Evolutionary conservation across 2,797 vertebrate species (phyloP).

Genomic region (Mormyrus proboscirostris): DNA sequence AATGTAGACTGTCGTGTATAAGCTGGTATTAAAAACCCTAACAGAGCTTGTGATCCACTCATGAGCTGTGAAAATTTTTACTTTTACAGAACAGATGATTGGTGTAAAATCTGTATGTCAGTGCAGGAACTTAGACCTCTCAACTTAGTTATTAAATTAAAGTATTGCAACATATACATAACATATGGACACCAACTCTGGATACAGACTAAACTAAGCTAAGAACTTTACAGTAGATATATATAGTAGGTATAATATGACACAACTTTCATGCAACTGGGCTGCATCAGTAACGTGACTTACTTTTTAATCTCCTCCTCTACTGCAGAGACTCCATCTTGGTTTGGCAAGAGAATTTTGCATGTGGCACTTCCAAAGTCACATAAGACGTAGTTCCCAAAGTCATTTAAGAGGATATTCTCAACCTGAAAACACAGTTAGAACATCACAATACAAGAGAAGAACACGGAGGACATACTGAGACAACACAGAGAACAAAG

Average conservation of each 20-base stretch:
- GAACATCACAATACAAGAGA: background rate
- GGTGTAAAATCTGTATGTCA: background rate
- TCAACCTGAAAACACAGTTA: slow-evolving; percentile 72
- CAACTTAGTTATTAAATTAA: background rate
- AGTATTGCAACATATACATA: background rate
- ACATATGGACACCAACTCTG: background rate
- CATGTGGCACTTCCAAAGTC: slow-evolving; percentile 97
- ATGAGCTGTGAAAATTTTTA: background rate
- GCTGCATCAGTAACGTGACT: slow-evolving; percentile 38
- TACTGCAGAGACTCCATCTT: slow-evolving; percentile 84
- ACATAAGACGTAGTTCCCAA: slow-evolving; percentile 89
- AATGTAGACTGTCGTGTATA: background rate
- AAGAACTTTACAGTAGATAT: background rate
- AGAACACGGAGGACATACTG: slow-evolving; percentile 15
- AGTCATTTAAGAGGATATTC: slow-evolving; percentile 88
- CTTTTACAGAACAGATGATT: background rate
- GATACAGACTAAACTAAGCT: background rate
- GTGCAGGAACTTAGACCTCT: background rate
- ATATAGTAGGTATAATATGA: background rate
- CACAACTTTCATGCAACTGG: background rate
- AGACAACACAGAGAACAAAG: background rate
- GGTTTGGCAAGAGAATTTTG: slow-evolving; percentile 81
- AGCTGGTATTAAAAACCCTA: background rate
- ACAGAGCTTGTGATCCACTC: background rate
- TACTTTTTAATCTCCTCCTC: slow-evolving; percentile 99